Evolutionary conservation across 2,113 vertebrate genomes (phyloP), one percentile per base, ranked within the genome.

Genomic region (Diadophis punctatus): DNA sequence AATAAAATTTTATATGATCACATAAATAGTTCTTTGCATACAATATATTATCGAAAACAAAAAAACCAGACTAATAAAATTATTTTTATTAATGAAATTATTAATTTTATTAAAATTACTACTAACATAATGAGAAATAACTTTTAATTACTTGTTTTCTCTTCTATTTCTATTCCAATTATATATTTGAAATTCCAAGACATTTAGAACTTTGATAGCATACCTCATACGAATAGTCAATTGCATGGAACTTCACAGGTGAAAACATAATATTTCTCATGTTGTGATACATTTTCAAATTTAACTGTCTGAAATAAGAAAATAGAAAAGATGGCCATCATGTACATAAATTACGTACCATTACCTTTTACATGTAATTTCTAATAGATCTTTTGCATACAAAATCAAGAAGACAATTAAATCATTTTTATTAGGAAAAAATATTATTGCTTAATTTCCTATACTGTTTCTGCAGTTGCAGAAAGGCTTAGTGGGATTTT

Each of bases 181-280:
- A 27, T 30, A 91, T 90, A 93, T 95, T 0, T 3, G 93, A 93
- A 25, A 91, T 86, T 96, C 51, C 55, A 93, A 53, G 86, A 48
- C 2, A 92, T 90, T 34, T 86, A 23, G 96, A 91, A 68, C 46
- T 96, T 39, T 90, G 95, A 94, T 56, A 94, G 1, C n/a, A 0
- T 98, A 98, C 98, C 98, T 98, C 97, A 92, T 97, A 96, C 90
- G 97, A 96, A 93, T 98, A 98, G 92, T 98, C 98, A 94, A 97
- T 94, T 39, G 97, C 95, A 55, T 94, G 95, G 92, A 98, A 98
- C 87, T 96, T 97, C 56, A 98, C 95, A 93, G 96, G 89, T 92
- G 97, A 49, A 96, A 98, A 98, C 96, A 98, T 96, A 14, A 58
- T 96, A 86, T 93, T 95, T 88, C 87, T 95, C 96, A 92, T 91